Evolutionary conservation across 2,797 vertebrate species (phyloP).

Genomic region (Aulostomus chinensis): DNA sequence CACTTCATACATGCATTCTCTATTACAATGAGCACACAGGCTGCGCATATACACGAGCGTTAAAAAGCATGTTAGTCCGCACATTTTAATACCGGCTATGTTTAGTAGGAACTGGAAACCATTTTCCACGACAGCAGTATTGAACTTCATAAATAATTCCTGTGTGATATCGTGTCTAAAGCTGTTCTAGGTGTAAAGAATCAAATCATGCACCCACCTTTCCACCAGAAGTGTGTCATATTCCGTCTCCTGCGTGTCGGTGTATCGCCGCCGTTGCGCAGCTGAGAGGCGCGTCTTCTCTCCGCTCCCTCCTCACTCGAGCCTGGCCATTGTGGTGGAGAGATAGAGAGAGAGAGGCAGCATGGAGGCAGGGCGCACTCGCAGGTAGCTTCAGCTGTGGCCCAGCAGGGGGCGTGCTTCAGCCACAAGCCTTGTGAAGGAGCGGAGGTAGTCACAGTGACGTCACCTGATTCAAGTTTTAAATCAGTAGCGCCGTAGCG

Average conservation of each 20-base stretch:
- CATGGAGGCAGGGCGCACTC: constrained; percentile 28
- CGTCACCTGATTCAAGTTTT: too few relatives aligned
- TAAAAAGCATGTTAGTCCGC: too few relatives aligned
- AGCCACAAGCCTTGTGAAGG: too few relatives aligned
- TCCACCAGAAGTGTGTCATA: constrained; percentile 25
- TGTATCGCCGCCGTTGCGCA: neutral
- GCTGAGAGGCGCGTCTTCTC: constrained; percentile 38
- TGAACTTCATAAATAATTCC: constrained; percentile 64
- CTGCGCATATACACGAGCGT: neutral
- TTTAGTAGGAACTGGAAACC: too few relatives aligned
- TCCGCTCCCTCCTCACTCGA: constrained; percentile 35
- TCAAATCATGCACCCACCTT: constrained; percentile 48
- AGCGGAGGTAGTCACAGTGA: too few relatives aligned
- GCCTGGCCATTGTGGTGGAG: constrained; percentile 57
- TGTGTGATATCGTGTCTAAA: too few relatives aligned
- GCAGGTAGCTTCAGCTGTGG: neutral
- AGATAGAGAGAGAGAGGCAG: constrained; percentile 53
- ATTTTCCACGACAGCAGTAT: constrained; percentile 25
- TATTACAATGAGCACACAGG: neutral
- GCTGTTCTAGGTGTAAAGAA: too few relatives aligned
- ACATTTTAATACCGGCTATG: too few relatives aligned
- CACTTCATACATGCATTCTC: neutral
- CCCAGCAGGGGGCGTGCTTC: constrained; percentile 59
- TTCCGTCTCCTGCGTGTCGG: constrained; percentile 17
- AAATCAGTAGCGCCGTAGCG: too few relatives aligned